Percentiles rank a stretch among this genome's conserved stretches.
phyloP scores from a whole-genome alignment of 2,113 vertebrate species.

The Neotragus pygmaeus region DNA sequence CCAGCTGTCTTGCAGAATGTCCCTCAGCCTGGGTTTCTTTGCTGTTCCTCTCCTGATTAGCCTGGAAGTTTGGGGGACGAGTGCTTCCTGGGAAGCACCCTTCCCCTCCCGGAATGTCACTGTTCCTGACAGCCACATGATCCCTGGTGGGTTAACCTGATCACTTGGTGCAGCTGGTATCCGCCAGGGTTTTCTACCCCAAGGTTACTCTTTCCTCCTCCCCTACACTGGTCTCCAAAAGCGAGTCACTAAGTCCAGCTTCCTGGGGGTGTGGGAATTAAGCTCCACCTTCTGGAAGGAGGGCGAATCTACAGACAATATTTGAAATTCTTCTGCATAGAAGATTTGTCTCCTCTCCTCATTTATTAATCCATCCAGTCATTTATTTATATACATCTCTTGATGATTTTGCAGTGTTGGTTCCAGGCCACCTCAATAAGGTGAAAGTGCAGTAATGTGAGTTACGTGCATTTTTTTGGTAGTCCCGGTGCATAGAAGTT shows the following conservation, averaged over 20 bases:
- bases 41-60: not conserved
- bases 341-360: not conserved
- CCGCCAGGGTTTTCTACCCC: not conserved
- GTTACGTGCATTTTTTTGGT: not conserved
- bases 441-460: not conserved
- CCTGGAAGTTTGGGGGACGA: not conserved
- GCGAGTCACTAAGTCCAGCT: not conserved
- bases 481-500: not conserved
- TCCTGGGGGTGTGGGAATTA: not conserved
- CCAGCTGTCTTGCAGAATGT: not conserved
- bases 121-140: rapidly evolving
- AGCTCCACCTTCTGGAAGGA: not conserved
- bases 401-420: not conserved
- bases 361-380: not conserved
- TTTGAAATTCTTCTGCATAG: not conserved
- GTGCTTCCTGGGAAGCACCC: not conserved
- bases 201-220: not conserved
- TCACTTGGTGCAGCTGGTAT: not conserved
- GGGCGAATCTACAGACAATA: not conserved
- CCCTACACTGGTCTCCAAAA: not conserved
- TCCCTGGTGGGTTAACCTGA: not conserved
- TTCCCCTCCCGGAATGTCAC: not conserved
- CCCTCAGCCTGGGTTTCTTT: not conserved
- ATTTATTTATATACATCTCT: not conserved
- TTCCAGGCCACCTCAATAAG: not conserved